phyloP scores from a whole-genome alignment of 2,113 vertebrate genomes.

The Vimba vimba region DNA sequence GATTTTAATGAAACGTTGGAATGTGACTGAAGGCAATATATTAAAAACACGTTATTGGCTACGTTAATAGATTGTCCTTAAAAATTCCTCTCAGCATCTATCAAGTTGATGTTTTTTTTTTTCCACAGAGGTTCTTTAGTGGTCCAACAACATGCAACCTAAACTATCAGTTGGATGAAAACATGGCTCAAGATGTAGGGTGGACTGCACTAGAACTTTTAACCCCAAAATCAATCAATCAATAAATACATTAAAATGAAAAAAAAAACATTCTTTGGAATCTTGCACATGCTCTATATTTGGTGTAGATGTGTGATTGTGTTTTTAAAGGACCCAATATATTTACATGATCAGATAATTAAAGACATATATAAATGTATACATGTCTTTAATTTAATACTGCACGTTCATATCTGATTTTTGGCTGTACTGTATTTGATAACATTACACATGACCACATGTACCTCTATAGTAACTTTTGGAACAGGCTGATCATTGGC shows the following conservation, averaged over 20 bases:
- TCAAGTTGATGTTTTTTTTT: neutral
- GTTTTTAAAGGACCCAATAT: slow-evolving; percentile 4
- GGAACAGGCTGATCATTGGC: slow-evolving; percentile 13
- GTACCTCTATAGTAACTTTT: neutral
- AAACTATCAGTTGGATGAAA: neutral
- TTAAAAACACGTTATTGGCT: neutral
- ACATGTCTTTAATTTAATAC: neutral
- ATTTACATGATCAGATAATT: slow-evolving; percentile 1
- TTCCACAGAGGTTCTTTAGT: neutral
- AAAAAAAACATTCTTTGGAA: slow-evolving; percentile 20
- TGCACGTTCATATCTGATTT: neutral
- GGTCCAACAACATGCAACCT: neutral
- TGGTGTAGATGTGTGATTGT: neutral
- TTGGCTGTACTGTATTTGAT: neutral
- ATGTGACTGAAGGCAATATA: slow-evolving; percentile 36
- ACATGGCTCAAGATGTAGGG: neutral
- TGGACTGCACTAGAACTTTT: neutral
- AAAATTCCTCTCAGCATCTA: slow-evolving; percentile 24
- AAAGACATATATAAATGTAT: neutral
- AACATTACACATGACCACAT: neutral
- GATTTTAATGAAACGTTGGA: slow-evolving; percentile 12
- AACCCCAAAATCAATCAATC: neutral
- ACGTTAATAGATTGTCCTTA: slow-evolving; percentile 21
- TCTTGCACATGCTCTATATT: neutral
- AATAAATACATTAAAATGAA: neutral